Evolutionary conservation across 2,888 invertebrate genomes (phyloP).

Genomic region (Polyploca ridens): DNA sequence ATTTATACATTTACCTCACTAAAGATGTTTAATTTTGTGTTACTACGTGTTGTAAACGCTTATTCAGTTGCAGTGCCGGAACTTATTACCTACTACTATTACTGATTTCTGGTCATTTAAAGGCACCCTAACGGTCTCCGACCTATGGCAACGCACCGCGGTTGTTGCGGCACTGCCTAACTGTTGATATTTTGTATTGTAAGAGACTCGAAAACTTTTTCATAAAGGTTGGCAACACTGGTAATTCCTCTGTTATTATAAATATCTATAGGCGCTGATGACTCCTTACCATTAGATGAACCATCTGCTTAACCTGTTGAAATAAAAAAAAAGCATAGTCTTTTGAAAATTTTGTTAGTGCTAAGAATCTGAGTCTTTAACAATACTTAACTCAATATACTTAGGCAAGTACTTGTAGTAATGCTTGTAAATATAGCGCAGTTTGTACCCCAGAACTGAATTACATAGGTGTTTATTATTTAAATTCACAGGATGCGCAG

Average conservation of each 20-base stretch:
- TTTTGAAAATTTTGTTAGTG: neutral
- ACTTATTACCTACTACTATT: neutral
- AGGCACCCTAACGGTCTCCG: no score
- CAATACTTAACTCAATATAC: neutral
- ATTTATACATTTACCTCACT: neutral
- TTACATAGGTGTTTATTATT: conserved; percentile 8
- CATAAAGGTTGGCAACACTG: no score
- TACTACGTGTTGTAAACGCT: no score
- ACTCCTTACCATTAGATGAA: no score
- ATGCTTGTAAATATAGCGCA: neutral
- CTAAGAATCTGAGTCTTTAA: neutral
- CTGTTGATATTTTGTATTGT: neutral
- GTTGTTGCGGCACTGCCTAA: neutral
- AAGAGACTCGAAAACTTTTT: neutral
- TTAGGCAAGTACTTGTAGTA: neutral
- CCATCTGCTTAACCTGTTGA: no score
- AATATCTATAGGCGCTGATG: no score
- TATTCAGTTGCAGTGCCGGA: neutral
- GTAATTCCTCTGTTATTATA: no score
- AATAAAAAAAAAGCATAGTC: no score
- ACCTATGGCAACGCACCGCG: no score
- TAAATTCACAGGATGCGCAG: conserved; percentile 64
- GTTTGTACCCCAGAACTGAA: neutral
- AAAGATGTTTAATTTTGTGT: no score
- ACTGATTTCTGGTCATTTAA: neutral